Conservation (phyloP, 1,140 invertebrate genomes). For the Neocloeon triangulifer region DNA sequence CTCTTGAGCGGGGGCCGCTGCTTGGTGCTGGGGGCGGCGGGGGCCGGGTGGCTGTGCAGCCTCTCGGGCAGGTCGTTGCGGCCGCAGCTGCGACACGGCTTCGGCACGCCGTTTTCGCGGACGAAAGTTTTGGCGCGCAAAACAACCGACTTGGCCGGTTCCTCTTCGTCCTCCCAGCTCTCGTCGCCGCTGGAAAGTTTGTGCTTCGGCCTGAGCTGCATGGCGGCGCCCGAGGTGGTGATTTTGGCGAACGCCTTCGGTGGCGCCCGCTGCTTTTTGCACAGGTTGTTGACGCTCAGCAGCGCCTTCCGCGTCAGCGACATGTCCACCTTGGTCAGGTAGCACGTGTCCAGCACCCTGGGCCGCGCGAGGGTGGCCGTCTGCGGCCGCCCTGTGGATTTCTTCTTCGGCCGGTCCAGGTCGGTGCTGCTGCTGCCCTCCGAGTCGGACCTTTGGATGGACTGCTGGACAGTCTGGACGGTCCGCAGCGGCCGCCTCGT, state of each 20-base stretch:
- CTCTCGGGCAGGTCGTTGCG: slow-evolving; percentile 27
- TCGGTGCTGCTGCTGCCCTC: no score
- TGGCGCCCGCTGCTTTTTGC: no score
- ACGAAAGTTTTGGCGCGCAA: no score
- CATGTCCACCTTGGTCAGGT: slow-evolving; percentile 31
- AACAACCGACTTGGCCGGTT: slow-evolving; percentile 5
- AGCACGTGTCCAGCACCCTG: slow-evolving; percentile 24
- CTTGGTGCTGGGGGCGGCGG: slow-evolving; percentile 10
- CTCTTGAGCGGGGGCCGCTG: slow-evolving; percentile 11
- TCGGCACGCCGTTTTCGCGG: no score
- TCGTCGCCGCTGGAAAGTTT: no score
- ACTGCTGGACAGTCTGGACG: no score
- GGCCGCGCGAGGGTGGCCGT: slow-evolving; percentile 32
- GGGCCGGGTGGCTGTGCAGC: slow-evolving; percentile 30
- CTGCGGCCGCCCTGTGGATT: slow-evolving; percentile 25
- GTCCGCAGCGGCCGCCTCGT: no score
- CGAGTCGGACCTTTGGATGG: no score
- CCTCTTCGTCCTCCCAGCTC: slow-evolving; percentile 5
- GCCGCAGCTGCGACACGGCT: slow-evolving; percentile 30
- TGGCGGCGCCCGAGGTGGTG: no score
- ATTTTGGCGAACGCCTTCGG: no score
- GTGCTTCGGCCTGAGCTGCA: no score
- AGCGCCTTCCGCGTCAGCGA: slow-evolving; percentile 17
- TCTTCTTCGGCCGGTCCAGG: no score
- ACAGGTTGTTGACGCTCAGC: slow-evolving; percentile 27